Base-by-base conservation (phyloP, 2,888 invertebrate species). In the Eupithecia pulchellata region DNA sequence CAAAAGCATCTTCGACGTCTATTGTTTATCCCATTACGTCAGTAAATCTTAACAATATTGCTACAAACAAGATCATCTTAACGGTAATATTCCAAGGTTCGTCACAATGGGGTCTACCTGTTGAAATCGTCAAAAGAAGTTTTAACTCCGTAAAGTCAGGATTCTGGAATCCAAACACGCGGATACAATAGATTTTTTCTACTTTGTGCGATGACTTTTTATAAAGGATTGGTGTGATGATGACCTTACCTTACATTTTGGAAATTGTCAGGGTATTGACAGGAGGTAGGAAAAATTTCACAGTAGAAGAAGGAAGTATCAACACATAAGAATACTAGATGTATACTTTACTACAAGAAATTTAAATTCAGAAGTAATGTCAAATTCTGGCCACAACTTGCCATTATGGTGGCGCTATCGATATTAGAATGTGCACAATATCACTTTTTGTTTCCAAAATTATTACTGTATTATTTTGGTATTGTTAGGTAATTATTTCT, bases 1-100 rank as follows among this genome's bases (percentile, higher is more conserved):
- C 76, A 65, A 69, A 63, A 73, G 71, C 55, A 70, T 52, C 25
- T 52, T 25, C 62, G 72, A 72, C 67, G 47, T 34, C 79, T 74
- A 86, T 93, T 93, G 90, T 92, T 91, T 90, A 91, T 90, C 85
- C 84, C 81, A 88, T 93, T 93, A 92, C 92, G 91, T 93, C 90
- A 92, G 82, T 87, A 87, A 86, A 88, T 80, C 83, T 82, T 83
- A 84, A 86, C 85, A 83, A 84, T 77, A 81, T 78, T 79, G 84
- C 81, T 79, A 82, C 84, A 86, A 90, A 90, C 80, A 86, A 88
- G 91, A 92, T 92, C 86, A 92, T 82, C 91, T 88, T 91, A 92
- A 92, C 92, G 87, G 92, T 85, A 89, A 83, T 77, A 72, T 77
- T 76, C 77, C 79, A 84, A 85, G 84, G 86, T 78, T 72, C 36